These are phyloP conservation scores for Spilosoma lubricipeda DNA, from an alignment of 2,888 invertebrate genomes.

Conservation along the genomic window DNA sequence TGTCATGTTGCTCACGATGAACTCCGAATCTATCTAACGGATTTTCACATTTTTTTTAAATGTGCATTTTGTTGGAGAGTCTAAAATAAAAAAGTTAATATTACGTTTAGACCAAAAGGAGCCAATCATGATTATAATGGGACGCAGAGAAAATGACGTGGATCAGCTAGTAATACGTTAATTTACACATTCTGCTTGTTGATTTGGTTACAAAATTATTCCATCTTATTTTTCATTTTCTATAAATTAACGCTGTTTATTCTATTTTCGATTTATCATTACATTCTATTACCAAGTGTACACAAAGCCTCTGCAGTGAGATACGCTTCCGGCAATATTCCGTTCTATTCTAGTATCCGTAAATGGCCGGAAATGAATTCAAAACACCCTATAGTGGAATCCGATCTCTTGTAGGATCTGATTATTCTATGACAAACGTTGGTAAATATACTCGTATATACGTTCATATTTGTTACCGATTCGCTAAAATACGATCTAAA, in stretches of 20 bases:
- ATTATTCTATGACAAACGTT: conserved; percentile 44
- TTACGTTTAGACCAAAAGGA: too few relatives aligned
- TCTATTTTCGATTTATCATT: conserved; percentile 36
- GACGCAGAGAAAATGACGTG: too few relatives aligned
- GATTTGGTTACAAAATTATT: too few relatives aligned
- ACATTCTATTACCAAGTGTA: conserved; percentile 46
- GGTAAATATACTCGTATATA: conserved; percentile 16
- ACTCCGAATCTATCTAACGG: too few relatives aligned
- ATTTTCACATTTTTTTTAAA: too few relatives aligned
- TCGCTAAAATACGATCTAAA: too few relatives aligned
- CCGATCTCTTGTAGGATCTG: conserved; percentile 66
- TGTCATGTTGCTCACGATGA: too few relatives aligned
- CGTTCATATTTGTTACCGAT: background rate
- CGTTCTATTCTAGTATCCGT: conserved; percentile 75
- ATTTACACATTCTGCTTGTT: too few relatives aligned
- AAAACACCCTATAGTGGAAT: conserved; percentile 75
- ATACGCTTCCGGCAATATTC: conserved; percentile 70
- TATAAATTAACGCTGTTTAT: background rate
- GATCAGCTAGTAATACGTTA: too few relatives aligned
- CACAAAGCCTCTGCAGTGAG: conserved; percentile 69
- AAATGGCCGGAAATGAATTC: conserved; percentile 81
- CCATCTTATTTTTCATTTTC: background rate
- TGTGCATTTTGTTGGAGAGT: too few relatives aligned
- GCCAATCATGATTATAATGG: too few relatives aligned
- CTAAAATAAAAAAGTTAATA: too few relatives aligned